Percentiles rank a stretch among this genome's conserved stretches.
Conservation (phyloP, 2,113 vertebrate species). For the Macrotis lagotis region DNA sequence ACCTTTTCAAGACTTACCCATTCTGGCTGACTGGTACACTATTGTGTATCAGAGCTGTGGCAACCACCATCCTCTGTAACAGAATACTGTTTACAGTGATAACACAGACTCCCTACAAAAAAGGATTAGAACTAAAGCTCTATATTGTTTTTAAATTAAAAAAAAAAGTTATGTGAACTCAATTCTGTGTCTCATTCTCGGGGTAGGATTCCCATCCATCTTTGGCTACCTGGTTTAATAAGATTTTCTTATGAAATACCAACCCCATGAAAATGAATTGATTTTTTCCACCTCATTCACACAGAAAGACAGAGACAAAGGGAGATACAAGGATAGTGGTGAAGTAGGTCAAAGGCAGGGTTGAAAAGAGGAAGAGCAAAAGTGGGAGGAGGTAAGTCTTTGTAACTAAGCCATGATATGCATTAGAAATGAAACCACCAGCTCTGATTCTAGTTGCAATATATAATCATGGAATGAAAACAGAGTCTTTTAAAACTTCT, state of each 20-base stretch:
- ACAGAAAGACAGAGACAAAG: constrained; percentile 12
- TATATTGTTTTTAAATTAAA: constrained; percentile 47
- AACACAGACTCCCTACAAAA: not conserved
- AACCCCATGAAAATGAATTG: constrained; percentile 33
- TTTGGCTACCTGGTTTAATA: constrained; percentile 11
- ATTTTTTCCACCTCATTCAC: not conserved
- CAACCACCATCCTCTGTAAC: constrained; percentile 4
- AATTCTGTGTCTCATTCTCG: not conserved
- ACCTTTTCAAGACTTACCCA: not conserved
- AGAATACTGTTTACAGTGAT: not conserved
- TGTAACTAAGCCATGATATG: constrained; percentile 22
- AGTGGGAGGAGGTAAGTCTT: not conserved
- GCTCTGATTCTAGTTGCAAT: constrained; percentile 11
- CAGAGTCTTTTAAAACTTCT: not conserved
- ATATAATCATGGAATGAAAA: not conserved
- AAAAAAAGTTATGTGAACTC: constrained; percentile 51
- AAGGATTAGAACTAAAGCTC: constrained; percentile 39
- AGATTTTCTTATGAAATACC: constrained; percentile 41
- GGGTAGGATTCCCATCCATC: not conserved
- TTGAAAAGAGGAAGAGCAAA: not conserved
- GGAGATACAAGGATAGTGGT: not conserved
- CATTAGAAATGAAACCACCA: constrained; percentile 45
- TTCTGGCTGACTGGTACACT: not conserved
- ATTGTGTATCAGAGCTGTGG: constrained; percentile 8
- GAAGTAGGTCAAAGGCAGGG: constrained; percentile 45